Conservation (phyloP, 2,797 vertebrate genomes). For the Jordanella pulchra region DNA sequence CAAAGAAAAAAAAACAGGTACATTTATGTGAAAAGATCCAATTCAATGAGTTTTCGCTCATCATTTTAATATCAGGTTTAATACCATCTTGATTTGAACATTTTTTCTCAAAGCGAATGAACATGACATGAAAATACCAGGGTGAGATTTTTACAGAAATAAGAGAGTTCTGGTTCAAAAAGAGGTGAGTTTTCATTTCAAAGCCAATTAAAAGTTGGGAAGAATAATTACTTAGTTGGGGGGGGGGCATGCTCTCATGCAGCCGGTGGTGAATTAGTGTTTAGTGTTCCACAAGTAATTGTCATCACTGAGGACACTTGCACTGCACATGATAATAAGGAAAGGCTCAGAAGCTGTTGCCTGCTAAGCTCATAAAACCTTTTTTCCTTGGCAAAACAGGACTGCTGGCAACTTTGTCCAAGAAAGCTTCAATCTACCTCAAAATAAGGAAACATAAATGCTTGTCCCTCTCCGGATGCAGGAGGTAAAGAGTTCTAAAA, state of each 20-base stretch:
- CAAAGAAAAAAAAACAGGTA: too few relatives aligned
- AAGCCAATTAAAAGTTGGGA: constrained; percentile 52
- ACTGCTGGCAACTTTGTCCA: constrained; percentile 26
- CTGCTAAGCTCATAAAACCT: constrained; percentile 27
- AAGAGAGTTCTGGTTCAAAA: constrained; percentile 37
- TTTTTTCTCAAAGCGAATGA: constrained; percentile 42
- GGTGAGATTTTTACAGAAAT: constrained; percentile 52
- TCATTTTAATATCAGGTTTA: not conserved
- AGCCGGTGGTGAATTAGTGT: constrained; percentile 61
- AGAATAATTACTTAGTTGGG: constrained; percentile 66
- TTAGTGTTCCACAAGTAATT: constrained; percentile 51
- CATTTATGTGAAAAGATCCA: not conserved
- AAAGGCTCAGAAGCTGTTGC: constrained; percentile 6
- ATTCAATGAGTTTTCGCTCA: not conserved
- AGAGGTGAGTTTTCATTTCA: constrained; percentile 67
- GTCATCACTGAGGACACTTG: constrained; percentile 49
- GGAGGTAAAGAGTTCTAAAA: constrained; percentile 29
- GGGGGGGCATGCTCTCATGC: constrained; percentile 64
- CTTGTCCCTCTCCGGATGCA: constrained; percentile 2
- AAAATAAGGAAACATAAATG: constrained; percentile 31
- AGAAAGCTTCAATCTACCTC: constrained; percentile 19
- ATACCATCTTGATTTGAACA: constrained; percentile 23
- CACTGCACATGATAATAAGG: constrained; percentile 52
- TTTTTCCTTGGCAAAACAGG: constrained; percentile 19
- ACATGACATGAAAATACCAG: constrained; percentile 33